Evolutionary conservation across 2,113 vertebrate genomes (phyloP).

Genomic region (Melierax canorus): DNA sequence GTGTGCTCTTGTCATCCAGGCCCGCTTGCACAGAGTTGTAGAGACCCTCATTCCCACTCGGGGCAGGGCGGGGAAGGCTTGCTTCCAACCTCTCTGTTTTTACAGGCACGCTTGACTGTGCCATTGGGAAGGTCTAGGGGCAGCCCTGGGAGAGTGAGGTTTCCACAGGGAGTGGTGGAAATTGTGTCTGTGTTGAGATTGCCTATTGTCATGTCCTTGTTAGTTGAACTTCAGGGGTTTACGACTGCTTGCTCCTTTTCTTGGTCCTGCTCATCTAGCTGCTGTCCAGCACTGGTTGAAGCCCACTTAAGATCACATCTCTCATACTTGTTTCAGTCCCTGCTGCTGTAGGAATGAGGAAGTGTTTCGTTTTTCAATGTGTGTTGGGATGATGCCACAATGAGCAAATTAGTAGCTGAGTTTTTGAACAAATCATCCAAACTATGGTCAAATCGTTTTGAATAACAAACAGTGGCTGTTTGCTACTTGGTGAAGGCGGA

Average conservation of each 20-base stretch:
- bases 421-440: neutral
- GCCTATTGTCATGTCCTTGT: neutral
- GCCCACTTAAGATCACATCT: neutral
- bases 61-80: neutral
- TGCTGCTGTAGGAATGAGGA: neutral
- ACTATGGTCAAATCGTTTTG: neutral
- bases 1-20: neutral
- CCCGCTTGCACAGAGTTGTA: accelerated
- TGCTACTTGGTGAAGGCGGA: neutral
- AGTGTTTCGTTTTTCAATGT: neutral
- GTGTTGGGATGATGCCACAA: neutral
- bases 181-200: neutral
- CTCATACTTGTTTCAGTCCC: neutral
- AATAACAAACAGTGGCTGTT: neutral
- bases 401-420: neutral
- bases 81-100: neutral
- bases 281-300: neutral
- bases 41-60: neutral
- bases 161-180: neutral
- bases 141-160: neutral
- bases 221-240: neutral
- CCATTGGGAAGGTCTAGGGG: neutral
- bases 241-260: neutral
- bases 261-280: neutral
- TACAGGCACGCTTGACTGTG: neutral